Conservation (phyloP, 2,797 vertebrate genomes). For the Scarus forsteni region DNA sequence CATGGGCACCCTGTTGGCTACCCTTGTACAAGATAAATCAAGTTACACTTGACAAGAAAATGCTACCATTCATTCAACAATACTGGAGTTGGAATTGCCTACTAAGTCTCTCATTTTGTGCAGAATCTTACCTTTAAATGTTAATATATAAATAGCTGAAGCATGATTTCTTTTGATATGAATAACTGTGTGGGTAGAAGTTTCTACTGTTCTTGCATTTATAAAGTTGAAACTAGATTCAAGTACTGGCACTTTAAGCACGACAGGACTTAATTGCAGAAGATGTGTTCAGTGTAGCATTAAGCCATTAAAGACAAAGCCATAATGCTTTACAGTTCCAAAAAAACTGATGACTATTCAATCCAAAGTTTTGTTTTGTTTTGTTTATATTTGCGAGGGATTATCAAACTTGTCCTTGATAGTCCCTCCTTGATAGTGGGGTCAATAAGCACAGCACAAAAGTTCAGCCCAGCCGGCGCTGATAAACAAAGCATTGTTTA, state of each 20-base stretch:
- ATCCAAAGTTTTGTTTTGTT: not conserved
- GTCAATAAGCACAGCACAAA: not conserved
- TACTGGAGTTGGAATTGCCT: too few relatives aligned
- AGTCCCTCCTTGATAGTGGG: conserved; percentile 12
- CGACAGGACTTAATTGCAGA: too few relatives aligned
- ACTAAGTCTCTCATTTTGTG: not conserved
- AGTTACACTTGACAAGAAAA: too few relatives aligned
- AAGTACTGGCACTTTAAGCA: not conserved
- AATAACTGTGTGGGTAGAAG: not conserved
- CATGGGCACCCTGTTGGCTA: too few relatives aligned
- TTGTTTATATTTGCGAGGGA: not conserved
- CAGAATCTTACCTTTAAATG: not conserved
- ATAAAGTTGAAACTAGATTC: not conserved
- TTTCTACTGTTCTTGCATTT: not conserved
- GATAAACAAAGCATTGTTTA: conserved; percentile 28
- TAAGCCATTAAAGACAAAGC: not conserved
- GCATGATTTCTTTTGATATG: not conserved
- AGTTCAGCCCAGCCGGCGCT: conserved; percentile 9
- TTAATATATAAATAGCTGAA: not conserved
- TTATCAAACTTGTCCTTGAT: conserved; percentile 5
- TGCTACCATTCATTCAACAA: too few relatives aligned
- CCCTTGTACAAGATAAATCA: too few relatives aligned
- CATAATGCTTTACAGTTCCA: not conserved
- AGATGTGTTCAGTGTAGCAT: too few relatives aligned
- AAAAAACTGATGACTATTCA: not conserved